Evolutionary conservation across 2,888 invertebrate species (phyloP).

Genomic region (Scotopteryx bipunctaria): DNA sequence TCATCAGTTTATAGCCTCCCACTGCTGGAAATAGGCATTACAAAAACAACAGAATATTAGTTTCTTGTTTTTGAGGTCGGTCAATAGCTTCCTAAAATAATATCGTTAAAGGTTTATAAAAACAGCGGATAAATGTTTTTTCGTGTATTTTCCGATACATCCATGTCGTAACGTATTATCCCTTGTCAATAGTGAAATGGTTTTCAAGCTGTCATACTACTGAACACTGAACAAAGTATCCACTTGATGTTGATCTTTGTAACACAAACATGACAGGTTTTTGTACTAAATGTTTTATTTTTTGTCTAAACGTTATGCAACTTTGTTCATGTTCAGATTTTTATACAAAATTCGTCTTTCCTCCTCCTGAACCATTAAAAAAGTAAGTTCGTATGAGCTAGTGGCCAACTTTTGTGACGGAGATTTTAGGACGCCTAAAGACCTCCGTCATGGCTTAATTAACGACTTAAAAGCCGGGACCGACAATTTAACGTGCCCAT

Average conservation of each 20-base stretch:
- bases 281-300: conserved; percentile 12
- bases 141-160: conserved; percentile 36
- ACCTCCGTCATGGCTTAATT: too few relatives aligned
- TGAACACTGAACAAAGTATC: conserved; percentile 21
- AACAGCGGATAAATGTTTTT: conserved; percentile 6
- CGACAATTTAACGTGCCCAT: too few relatives aligned
- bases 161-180: conserved; percentile 56
- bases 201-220: conserved; percentile 53
- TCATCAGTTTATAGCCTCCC: not conserved
- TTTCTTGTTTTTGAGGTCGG: too few relatives aligned
- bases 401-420: too few relatives aligned
- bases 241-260: conserved; percentile 20
- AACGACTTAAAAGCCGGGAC: too few relatives aligned
- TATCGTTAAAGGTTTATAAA: not conserved
- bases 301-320: not conserved
- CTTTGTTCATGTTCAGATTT: too few relatives aligned
- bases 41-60: too few relatives aligned
- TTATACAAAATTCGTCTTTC: too few relatives aligned
- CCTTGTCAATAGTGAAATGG: conserved; percentile 60
- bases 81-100: too few relatives aligned
- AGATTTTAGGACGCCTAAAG: too few relatives aligned
- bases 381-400: too few relatives aligned
- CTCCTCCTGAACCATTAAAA: too few relatives aligned
- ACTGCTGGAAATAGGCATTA: not conserved
- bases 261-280: conserved; percentile 23